phyloP scores from a whole-genome alignment of 2,113 vertebrate genomes.

The Hemichromis elongatus region DNA sequence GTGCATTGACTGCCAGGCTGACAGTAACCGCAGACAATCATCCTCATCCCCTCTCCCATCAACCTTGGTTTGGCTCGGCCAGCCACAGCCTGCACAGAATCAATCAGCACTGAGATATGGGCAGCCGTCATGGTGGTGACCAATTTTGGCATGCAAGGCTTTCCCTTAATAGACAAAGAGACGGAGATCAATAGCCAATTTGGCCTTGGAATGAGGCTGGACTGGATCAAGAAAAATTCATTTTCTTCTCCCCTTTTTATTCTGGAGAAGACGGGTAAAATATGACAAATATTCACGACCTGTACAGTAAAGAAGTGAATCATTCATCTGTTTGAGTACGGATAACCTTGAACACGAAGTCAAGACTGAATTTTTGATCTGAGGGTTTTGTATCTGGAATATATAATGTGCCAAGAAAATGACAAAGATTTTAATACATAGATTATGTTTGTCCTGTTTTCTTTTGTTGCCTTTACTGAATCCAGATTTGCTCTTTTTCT shows the following conservation, averaged over 20 bases:
- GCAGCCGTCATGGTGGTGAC: conserved; percentile 39
- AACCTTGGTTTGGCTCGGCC: conserved; percentile 18
- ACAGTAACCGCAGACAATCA: conserved; percentile 47
- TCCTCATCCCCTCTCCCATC: conserved; percentile 35
- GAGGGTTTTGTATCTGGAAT: background rate
- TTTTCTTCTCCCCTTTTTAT: conserved; percentile 35
- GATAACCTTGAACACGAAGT: background rate
- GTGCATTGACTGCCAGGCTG: conserved; percentile 34
- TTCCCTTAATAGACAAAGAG: conserved; percentile 64
- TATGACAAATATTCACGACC: conserved; percentile 35
- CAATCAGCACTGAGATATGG: conserved; percentile 67
- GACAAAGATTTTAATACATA: background rate
- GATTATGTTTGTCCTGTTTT: background rate
- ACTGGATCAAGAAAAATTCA: conserved; percentile 60
- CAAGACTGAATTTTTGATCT: background rate
- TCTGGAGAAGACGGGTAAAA: background rate
- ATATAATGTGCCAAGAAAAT: background rate
- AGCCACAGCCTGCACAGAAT: conserved; percentile 52
- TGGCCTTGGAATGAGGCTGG: conserved; percentile 56
- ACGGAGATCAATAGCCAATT: conserved; percentile 77
- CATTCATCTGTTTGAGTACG: background rate
- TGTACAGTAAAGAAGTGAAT: conserved; percentile 1
- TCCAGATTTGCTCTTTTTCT: background rate
- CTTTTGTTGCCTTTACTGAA: background rate
- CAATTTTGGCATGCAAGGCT: conserved; percentile 62